phyloP scores from a whole-genome alignment of 2,888 invertebrate species.

The Hydriomena furcata region DNA sequence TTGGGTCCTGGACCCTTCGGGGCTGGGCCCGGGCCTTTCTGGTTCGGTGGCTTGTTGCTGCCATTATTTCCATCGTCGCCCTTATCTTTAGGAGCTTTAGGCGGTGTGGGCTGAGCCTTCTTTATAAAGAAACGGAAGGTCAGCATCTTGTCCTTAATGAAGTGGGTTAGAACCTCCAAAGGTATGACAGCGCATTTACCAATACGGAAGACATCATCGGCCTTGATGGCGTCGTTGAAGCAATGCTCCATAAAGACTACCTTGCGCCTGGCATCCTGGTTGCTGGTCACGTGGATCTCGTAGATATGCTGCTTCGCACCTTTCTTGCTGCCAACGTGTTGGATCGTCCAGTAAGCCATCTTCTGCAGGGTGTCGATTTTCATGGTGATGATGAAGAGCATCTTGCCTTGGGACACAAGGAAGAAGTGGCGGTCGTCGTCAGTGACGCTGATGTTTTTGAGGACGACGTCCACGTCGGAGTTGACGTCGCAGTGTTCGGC shows the following conservation, averaged over 20 bases:
- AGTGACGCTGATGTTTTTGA: conserved; percentile 46
- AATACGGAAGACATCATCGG: conserved; percentile 63
- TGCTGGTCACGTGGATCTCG: conserved; percentile 66
- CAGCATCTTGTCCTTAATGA: conserved; percentile 57
- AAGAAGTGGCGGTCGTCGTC: conserved; percentile 63
- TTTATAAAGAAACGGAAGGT: conserved; percentile 63
- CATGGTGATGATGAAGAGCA: conserved; percentile 64
- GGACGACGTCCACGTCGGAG: conserved; percentile 57
- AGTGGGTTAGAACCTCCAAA: conserved; percentile 55
- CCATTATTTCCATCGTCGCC: conserved; percentile 29
- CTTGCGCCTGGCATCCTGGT: conserved; percentile 58
- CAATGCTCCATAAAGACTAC: conserved; percentile 66
- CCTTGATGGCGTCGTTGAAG: conserved; percentile 62
- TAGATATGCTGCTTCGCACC: conserved; percentile 63
- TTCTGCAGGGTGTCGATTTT: conserved; percentile 67
- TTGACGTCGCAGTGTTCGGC: conserved; percentile 51
- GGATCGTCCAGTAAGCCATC: conserved; percentile 67
- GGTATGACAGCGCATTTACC: conserved; percentile 68
- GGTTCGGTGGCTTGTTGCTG: conserved; percentile 25
- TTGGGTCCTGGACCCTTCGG: conserved; percentile 42
- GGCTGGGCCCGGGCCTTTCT: conserved; percentile 37
- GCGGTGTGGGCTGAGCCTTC: conserved; percentile 8
- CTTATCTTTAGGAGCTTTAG: conserved; percentile 21
- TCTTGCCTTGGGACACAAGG: conserved; percentile 56
- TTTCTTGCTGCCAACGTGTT: conserved; percentile 66